Conservation (phyloP, 2,113 vertebrate genomes). For the Columba janthina region DNA sequence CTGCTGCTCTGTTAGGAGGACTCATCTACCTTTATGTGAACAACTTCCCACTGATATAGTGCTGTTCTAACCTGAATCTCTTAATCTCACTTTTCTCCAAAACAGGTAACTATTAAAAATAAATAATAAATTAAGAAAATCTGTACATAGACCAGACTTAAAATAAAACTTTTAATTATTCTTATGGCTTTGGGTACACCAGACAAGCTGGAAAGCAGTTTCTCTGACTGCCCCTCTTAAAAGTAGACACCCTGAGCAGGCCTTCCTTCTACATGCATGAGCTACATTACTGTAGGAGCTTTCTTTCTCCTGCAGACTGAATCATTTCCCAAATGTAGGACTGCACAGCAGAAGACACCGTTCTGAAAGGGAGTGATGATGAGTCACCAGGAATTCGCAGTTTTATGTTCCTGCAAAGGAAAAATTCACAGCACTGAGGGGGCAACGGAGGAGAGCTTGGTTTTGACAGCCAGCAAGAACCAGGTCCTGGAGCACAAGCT, state of each 20-base stretch:
- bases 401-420: constrained; percentile 54
- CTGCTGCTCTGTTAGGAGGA: neutral
- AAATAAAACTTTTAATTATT: neutral
- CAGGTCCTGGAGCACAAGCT: neutral
- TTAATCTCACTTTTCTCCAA: neutral
- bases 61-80: neutral
- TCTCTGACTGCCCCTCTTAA: neutral
- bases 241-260: neutral
- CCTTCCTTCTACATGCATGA: neutral
- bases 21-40: neutral
- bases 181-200: neutral
- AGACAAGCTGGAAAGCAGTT: neutral
- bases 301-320: constrained; percentile 60
- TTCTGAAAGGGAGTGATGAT: constrained; percentile 62
- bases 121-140: neutral
- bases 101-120: neutral
- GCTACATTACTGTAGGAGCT: constrained; percentile 42
- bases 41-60: neutral
- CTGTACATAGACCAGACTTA: neutral
- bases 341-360: constrained; percentile 39
- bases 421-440: neutral
- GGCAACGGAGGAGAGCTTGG: neutral
- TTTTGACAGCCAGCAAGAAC: neutral
- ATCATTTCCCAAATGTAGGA: constrained; percentile 68
- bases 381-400: constrained; percentile 66